Evolutionary conservation across 2,113 vertebrate genomes (phyloP).

Genomic region (Aptenodytes forsteri): DNA sequence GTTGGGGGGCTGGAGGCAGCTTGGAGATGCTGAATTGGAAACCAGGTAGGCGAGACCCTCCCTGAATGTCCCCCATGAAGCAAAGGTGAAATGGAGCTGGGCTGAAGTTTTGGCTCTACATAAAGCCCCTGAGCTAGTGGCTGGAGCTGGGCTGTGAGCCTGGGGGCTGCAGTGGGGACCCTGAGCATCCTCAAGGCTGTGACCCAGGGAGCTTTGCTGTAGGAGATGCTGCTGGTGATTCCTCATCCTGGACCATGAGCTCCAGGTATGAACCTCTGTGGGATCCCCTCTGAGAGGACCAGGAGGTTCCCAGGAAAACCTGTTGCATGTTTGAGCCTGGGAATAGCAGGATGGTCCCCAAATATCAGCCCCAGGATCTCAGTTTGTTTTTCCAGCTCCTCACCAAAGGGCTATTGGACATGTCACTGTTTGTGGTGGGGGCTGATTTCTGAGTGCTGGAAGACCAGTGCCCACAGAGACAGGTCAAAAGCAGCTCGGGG

Average conservation of each 20-base stretch:
- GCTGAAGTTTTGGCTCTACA: accelerated
- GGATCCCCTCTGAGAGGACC: not conserved
- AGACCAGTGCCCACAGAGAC: not conserved
- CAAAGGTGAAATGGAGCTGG: not conserved
- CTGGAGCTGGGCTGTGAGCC: not conserved
- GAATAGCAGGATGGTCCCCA: accelerated
- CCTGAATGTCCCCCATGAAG: not conserved
- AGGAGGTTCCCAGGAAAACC: no score
- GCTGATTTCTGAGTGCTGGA: not conserved
- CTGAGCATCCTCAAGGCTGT: not conserved
- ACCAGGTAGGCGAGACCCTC: not conserved
- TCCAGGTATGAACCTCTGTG: not conserved
- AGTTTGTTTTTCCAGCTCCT: not conserved
- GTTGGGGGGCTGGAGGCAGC: not conserved
- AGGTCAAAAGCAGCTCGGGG: no score
- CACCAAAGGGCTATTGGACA: not conserved
- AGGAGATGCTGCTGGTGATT: not conserved
- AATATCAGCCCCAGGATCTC: not conserved
- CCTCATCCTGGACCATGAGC: not conserved
- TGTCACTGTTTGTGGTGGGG: not conserved
- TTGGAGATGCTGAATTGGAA: no score
- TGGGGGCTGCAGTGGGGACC: not conserved
- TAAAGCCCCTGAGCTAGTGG: no score
- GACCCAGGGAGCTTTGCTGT: no score
- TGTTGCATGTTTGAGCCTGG: not conserved